Conservation (phyloP, 2,113 vertebrate species). For the Dasyornis broadbenti region DNA sequence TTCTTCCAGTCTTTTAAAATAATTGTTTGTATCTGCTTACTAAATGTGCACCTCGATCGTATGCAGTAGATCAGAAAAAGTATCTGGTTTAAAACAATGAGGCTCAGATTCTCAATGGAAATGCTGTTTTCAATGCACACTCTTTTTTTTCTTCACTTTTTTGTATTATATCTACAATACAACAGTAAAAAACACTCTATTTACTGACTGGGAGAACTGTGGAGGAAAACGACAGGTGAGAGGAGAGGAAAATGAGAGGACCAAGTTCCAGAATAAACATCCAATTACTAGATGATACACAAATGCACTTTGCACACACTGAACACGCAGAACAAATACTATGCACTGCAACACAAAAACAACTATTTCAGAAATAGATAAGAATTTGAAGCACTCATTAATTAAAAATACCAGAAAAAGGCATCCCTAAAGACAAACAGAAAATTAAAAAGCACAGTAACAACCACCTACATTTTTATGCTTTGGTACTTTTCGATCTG, state of each 20-base stretch:
- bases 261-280: not conserved
- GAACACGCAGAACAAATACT: not conserved
- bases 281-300: not conserved
- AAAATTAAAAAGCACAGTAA: not conserved
- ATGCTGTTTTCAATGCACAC: not conserved
- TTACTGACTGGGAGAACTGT: not conserved
- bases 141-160: not conserved
- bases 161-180: not conserved
- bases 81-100: not conserved
- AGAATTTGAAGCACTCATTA: not conserved
- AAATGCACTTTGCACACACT: not conserved
- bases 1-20: not conserved
- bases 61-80: not conserved
- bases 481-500: not conserved
- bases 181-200: not conserved
- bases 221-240: not conserved
- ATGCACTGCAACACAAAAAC: not conserved
- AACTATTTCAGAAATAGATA: not conserved
- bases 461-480: not conserved
- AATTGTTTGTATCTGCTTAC: not conserved
- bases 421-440: not conserved
- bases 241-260: not conserved
- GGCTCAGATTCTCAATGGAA: not conserved
- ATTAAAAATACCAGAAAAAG: not conserved
- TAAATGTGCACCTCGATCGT: not conserved